Evolutionary conservation across 1,140 invertebrate genomes (phyloP), one percentile per base, ranked within the genome.

Genomic region (Plutomurus gul): DNA sequence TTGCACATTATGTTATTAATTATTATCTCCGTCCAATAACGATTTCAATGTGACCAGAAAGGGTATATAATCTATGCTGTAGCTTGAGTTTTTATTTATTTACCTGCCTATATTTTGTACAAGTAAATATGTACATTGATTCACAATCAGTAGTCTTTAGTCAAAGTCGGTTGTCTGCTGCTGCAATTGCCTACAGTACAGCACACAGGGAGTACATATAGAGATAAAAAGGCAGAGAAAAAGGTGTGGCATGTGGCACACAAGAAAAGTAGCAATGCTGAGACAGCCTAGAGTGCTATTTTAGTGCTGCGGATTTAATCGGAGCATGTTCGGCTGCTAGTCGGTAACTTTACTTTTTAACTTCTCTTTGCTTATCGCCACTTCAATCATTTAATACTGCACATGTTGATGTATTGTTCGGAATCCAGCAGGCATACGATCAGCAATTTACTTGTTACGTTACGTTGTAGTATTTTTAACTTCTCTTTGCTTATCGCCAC

Each of bases 301-400:
- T 65, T 27, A 65, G 56, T 65, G 56, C 56, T 65, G 56, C 56
- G 56, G 56, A 65, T 65, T 65, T 65, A 65, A 65, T 65, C 56
- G 56, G 56, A 65, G 56, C 56, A 65, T 65, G 56, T 65, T 65
- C 56, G 10, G 56, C 56, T 30, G 18, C 25, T 65, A 65, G 56
- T 65, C 56, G 56, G 56, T 27, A 65, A 65, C 56, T 65, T 60
- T 60, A 60, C n/a, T 60, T 60, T 25, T 5, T 33, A 33, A 22
- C 27, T 65, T 65, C 30, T 65, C 27, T 5, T 33, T 65, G 22
- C 27, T 65, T 65, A 65, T 65, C 56, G 18, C 13, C 56, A 65
- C 27, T 65, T 65, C 56, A 65, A 65, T 65, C 56, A 65, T 65
- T 65, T 65, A 65, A 65, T 65, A 65, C 56, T 33, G 56, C 25